phyloP scores from a whole-genome alignment of 2,888 invertebrate genomes.

The Ennomos quercinarius region DNA sequence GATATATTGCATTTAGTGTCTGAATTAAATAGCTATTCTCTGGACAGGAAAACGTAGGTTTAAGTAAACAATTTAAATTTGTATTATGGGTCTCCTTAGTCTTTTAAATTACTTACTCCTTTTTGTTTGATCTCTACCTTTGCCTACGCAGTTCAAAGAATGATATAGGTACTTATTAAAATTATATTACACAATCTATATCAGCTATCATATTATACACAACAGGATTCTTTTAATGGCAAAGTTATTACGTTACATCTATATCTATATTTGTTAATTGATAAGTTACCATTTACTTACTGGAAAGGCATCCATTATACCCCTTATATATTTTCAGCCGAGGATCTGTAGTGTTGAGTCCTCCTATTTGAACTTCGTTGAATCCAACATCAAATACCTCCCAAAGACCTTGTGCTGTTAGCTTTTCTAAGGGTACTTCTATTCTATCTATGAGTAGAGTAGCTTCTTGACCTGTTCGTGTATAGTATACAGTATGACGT shows the following conservation, averaged over 20 bases:
- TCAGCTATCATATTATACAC: too few species aligned
- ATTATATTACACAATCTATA: too few species aligned
- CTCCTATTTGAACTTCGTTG: constrained; percentile 95
- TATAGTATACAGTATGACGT: constrained; percentile 90
- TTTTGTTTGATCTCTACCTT: background rate
- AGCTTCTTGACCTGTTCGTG: constrained; percentile 89
- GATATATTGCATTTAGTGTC: too few species aligned
- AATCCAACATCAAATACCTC: constrained; percentile 89
- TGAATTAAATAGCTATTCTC: too few species aligned
- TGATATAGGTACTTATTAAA: too few species aligned
- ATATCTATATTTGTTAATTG: too few species aligned
- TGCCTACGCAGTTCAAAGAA: background rate
- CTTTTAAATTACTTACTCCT: too few species aligned
- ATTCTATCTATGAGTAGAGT: constrained; percentile 91
- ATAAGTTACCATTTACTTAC: constrained; percentile 81
- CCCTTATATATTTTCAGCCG: constrained; percentile 93
- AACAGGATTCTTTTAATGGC: too few species aligned
- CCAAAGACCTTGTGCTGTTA: constrained; percentile 88
- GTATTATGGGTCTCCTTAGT: too few species aligned
- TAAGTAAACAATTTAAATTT: too few species aligned
- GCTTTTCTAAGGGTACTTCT: constrained; percentile 88
- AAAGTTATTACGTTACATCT: too few species aligned
- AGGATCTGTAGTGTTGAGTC: constrained; percentile 93
- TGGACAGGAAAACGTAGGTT: too few species aligned
- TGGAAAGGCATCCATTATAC: constrained; percentile 95